A percentile compares a stretch with the other conserved stretches of the same genome.
Evolutionary conservation across 2,888 invertebrate species (phyloP).

Genomic region (Himalopsyche japonica): DNA sequence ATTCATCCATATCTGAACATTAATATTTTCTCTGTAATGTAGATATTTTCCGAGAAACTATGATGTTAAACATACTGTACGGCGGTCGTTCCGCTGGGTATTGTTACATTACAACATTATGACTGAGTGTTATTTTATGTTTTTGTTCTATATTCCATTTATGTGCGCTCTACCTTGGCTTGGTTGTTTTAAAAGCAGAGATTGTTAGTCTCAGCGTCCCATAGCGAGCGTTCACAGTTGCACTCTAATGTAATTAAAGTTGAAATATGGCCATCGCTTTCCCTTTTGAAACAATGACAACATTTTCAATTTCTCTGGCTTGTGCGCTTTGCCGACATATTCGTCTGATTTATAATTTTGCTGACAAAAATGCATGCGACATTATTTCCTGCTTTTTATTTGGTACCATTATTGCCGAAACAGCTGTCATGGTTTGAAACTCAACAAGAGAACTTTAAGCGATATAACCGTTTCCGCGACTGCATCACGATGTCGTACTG

Average conservation of each 20-base stretch:
- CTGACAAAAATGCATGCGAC: neutral
- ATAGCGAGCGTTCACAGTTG: slow-evolving; percentile 17
- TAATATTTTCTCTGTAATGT: neutral
- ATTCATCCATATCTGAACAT: too few species aligned
- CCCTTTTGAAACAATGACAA: slow-evolving; percentile 2
- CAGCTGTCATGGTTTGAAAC: too few species aligned
- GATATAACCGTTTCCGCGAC: too few species aligned
- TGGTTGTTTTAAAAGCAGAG: slow-evolving; percentile 6
- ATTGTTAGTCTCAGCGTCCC: neutral
- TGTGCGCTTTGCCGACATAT: neutral
- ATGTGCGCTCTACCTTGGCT: neutral
- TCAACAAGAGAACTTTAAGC: too few species aligned
- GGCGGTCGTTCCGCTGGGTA: neutral
- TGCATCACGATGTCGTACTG: too few species aligned
- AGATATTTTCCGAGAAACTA: neutral
- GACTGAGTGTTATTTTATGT: slow-evolving; percentile 10
- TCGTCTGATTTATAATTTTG: neutral
- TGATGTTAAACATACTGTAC: neutral
- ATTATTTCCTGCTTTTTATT: too few species aligned
- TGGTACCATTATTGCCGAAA: too few species aligned
- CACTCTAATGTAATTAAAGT: slow-evolving; percentile 29
- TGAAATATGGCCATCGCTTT: slow-evolving; percentile 23
- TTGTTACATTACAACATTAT: slow-evolving; percentile 2
- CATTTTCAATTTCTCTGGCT: neutral
- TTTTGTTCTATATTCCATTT: neutral